Conservation (phyloP, 2,888 invertebrate genomes). For the Epinotia brunnichana region DNA sequence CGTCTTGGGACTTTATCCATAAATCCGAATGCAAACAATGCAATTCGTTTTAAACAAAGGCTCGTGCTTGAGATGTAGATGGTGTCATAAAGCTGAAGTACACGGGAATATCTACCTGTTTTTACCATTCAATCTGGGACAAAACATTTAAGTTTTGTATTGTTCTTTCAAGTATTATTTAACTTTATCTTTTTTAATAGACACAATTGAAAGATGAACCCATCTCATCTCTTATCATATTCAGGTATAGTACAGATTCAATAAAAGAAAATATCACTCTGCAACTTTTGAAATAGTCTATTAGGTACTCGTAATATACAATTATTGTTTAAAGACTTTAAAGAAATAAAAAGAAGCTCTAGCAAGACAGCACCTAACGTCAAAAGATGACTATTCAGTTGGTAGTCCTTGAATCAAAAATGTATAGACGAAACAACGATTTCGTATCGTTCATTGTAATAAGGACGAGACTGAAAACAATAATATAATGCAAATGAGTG, state of each 20-base stretch:
- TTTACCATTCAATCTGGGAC: constrained; percentile 23
- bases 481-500: constrained; percentile 33
- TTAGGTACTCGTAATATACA: no score
- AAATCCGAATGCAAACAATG: constrained; percentile 31
- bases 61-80: constrained; percentile 29
- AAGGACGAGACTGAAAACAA: constrained; percentile 25
- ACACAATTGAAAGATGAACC: not conserved
- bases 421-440: not conserved
- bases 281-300: no score
- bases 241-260: no score
- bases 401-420: not conserved
- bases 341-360: no score
- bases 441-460: constrained; percentile 10
- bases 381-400: no score
- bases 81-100: constrained; percentile 29
- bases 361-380: no score
- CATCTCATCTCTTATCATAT: not conserved
- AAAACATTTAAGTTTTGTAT: constrained; percentile 13
- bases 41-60: constrained; percentile 29
- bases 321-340: no score
- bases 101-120: constrained; percentile 27
- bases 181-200: constrained; percentile 7
- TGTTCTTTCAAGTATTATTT: not conserved
- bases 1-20: constrained; percentile 5
- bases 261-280: no score